A percentile compares a stretch with the other conserved stretches of the same genome.
Conservation (phyloP, 2,888 invertebrate species). For the Girardia tigrina region DNA sequence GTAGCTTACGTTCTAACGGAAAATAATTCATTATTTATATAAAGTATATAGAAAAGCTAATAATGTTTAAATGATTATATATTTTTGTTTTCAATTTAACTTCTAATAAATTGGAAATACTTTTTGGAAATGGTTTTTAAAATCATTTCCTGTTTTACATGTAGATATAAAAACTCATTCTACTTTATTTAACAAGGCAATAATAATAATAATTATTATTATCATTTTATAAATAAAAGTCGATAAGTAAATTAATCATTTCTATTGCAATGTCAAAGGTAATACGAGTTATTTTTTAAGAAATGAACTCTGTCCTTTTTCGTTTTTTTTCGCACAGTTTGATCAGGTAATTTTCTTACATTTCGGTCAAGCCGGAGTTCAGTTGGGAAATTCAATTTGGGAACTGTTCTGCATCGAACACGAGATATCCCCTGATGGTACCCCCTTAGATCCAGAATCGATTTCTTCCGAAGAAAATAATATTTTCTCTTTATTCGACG, state of each 20-base stretch:
- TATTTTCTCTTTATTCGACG: constrained; percentile 21
- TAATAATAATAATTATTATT: no score
- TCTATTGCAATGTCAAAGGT: constrained; percentile 7
- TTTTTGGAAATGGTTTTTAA: no score
- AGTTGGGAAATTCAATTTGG: constrained; percentile 31
- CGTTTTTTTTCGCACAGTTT: neutral
- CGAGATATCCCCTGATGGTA: constrained; percentile 23
- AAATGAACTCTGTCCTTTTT: neutral
- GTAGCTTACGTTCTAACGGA: no score
- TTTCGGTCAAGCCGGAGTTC: constrained; percentile 34
- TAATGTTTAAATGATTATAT: no score
- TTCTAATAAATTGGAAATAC: no score
- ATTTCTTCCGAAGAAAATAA: neutral
- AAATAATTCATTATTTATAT: no score
- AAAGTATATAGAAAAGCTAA: no score
- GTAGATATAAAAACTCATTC: no score
- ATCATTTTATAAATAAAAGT: no score
- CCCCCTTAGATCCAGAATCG: neutral
- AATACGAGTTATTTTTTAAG: neutral
- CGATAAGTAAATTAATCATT: neutral
- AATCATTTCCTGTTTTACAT: no score
- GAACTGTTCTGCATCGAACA: constrained; percentile 34
- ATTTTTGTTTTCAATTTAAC: no score
- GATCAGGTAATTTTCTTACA: constrained; percentile 28
- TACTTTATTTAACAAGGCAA: no score